Conservation (phyloP, 2,888 invertebrate genomes). For the Cephus rjabovi region DNA sequence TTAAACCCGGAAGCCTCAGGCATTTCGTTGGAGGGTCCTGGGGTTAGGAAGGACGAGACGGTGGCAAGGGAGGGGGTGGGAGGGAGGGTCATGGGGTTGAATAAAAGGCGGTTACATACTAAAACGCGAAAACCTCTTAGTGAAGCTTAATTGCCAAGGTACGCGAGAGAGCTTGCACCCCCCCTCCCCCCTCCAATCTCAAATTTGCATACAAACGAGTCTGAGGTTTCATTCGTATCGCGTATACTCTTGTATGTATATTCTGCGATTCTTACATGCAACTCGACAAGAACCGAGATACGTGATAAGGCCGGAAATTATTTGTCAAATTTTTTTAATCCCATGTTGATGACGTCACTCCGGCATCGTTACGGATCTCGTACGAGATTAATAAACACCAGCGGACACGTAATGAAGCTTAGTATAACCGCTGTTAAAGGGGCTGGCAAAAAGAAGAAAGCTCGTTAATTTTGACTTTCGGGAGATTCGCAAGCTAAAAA, state of each 20-base stretch:
- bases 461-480: not conserved
- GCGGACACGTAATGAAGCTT: not conserved
- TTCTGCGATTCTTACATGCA: not conserved
- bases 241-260: conserved; percentile 27
- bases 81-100: not conserved
- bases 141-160: conserved; percentile 48
- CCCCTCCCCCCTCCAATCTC: not conserved
- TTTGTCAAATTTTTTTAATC: not conserved
- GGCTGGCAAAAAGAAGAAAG: not conserved
- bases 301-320: not conserved
- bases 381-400: not conserved
- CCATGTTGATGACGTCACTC: not conserved
- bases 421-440: not conserved
- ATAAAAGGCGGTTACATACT: conserved; percentile 25
- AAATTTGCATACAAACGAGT: conserved; percentile 59
- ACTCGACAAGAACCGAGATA: not conserved
- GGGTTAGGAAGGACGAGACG: not conserved
- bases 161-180: conserved; percentile 26
- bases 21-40: conserved; percentile 9
- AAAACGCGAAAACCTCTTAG: conserved; percentile 49
- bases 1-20: conserved; percentile 42
- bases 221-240: conserved; percentile 52
- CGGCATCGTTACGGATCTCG: not conserved
- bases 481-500: not conserved
- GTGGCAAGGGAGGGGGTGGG: not conserved